phyloP scores from a whole-genome alignment of 2,113 vertebrate species.

The Epinephelus lanceolatus region DNA sequence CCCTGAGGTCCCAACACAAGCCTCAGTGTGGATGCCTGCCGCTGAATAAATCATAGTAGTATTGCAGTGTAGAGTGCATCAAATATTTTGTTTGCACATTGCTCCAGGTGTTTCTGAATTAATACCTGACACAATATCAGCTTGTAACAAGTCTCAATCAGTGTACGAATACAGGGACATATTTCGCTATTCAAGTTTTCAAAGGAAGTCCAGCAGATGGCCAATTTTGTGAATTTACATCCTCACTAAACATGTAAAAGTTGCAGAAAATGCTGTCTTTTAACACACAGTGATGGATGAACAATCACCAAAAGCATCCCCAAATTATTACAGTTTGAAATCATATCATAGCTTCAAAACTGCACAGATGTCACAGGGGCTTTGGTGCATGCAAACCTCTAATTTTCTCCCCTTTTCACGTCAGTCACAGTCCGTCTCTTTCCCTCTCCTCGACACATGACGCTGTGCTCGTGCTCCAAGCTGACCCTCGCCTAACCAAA shows the following conservation, averaged over 20 bases:
- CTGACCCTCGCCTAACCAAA: slow-evolving; percentile 47
- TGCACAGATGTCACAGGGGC: background rate
- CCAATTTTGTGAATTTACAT: background rate
- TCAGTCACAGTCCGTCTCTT: background rate
- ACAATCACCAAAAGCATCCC: no score
- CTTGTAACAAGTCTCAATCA: background rate
- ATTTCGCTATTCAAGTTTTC: background rate
- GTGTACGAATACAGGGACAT: background rate
- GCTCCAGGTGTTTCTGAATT: slow-evolving; percentile 6
- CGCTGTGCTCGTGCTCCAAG: slow-evolving; percentile 5
- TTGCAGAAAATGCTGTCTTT: background rate
- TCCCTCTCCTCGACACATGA: slow-evolving; percentile 12
- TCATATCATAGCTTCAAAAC: background rate
- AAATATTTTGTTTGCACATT: background rate
- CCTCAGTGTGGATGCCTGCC: background rate
- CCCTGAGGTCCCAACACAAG: background rate
- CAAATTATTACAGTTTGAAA: background rate
- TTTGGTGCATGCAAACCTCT: background rate
- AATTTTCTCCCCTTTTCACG: background rate
- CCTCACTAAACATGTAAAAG: background rate
- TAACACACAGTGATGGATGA: background rate
- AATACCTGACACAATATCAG: background rate
- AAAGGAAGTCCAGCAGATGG: background rate
- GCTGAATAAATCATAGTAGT: background rate
- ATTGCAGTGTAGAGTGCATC: background rate